phyloP scores from a whole-genome alignment of 2,888 invertebrate genomes.

The Polyploca ridens region DNA sequence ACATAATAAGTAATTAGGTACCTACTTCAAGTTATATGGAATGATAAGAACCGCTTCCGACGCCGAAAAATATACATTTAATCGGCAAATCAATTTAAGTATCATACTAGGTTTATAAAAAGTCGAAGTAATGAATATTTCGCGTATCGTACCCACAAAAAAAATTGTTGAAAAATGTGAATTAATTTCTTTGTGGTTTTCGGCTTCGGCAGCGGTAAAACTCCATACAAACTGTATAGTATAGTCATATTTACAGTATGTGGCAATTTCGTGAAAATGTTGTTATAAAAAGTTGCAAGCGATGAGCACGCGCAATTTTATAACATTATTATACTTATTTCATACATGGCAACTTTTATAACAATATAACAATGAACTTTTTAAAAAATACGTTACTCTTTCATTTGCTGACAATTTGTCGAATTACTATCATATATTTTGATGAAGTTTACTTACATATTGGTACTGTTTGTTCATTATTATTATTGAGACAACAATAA shows the following conservation, averaged over 20 bases:
- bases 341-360: not conserved
- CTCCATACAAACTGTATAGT: not conserved
- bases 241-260: not conserved
- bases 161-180: too few species aligned
- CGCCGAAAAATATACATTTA: not conserved
- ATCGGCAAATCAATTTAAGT: not conserved
- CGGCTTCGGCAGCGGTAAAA: not conserved
- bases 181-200: not conserved
- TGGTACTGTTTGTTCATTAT: too few species aligned
- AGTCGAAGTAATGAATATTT: too few species aligned
- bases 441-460: not conserved
- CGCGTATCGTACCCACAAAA: too few species aligned
- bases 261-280: not conserved
- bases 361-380: slow-evolving; percentile 1
- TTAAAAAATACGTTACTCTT: not conserved
- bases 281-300: not conserved
- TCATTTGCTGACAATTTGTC: too few species aligned
- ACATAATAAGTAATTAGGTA: too few species aligned
- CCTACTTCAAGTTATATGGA: too few species aligned
- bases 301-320: not conserved
- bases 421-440: not conserved
- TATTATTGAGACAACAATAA: too few species aligned
- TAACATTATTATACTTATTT: not conserved
- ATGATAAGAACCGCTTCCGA: not conserved
- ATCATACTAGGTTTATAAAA: too few species aligned